Percentiles rank a stretch among this genome's conserved stretches.
Conservation (phyloP, 2,888 invertebrate species). For the Conomelus anceps region DNA sequence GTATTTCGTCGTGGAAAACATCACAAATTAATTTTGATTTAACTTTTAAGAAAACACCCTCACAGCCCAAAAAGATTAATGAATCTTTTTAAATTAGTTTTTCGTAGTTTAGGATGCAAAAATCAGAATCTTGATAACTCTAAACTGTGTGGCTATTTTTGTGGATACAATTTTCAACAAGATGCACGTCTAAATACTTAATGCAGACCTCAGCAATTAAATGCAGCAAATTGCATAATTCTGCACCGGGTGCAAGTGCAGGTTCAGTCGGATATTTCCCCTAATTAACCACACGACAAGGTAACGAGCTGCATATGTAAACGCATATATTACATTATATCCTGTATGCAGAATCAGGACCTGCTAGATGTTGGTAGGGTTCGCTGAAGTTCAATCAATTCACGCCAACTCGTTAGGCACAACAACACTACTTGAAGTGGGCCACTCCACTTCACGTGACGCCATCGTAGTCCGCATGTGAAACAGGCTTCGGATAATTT, state of each 20-base stretch:
- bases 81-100: no score
- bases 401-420: background rate
- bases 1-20: no score
- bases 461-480: background rate
- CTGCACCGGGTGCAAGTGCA: background rate
- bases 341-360: background rate
- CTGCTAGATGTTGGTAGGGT: background rate
- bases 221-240: background rate
- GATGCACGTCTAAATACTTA: background rate
- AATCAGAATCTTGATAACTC: no score
- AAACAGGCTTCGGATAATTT: background rate
- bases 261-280: background rate
- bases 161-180: no score
- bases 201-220: background rate
- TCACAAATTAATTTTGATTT: no score
- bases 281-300: background rate
- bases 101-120: no score
- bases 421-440: background rate
- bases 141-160: no score
- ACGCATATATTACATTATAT: background rate
- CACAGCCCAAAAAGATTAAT: no score
- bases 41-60: no score
- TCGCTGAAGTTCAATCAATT: background rate
- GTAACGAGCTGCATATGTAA: background rate
- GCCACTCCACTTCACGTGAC: background rate